A percentile compares a stretch with the other conserved stretches of the same genome.
These are phyloP conservation scores for Pontoporia blainvillei DNA, from an alignment of 2,113 vertebrate genomes.

Conservation along the genomic window DNA sequence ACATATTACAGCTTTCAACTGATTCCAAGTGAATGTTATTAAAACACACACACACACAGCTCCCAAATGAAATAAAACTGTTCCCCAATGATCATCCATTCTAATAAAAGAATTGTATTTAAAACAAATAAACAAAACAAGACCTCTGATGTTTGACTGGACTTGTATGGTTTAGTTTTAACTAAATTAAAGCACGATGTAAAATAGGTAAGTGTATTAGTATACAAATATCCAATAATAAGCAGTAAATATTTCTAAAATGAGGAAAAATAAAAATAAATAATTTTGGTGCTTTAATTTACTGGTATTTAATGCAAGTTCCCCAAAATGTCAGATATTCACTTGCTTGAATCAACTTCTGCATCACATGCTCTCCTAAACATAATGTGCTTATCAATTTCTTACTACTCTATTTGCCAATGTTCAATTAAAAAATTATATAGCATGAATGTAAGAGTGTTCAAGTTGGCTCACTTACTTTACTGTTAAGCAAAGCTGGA, in stretches of 20 bases:
- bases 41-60: conserved; percentile 22
- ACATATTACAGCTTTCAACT: conserved; percentile 76
- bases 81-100: conserved; percentile 58
- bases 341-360: conserved; percentile 77
- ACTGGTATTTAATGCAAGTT: conserved; percentile 64
- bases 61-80: conserved; percentile 49
- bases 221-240: conserved; percentile 59
- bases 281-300: conserved; percentile 71
- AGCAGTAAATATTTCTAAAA: conserved; percentile 53
- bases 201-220: conserved; percentile 68
- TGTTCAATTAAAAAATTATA: conserved; percentile 78
- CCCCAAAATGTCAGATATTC: conserved; percentile 64
- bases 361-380: conserved; percentile 77
- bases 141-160: conserved; percentile 43
- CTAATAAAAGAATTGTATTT: conserved; percentile 50
- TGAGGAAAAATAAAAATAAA: conserved; percentile 59
- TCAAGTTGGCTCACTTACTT: conserved; percentile 82
- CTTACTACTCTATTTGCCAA: conserved; percentile 76
- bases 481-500: conserved; percentile 85
- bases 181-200: conserved; percentile 76
- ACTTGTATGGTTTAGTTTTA: conserved; percentile 60
- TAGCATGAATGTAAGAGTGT: conserved; percentile 78
- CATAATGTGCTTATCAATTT: conserved; percentile 72
- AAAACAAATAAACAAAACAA: conserved; percentile 68
- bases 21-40: conserved; percentile 80